Conservation (phyloP, 2,888 invertebrate species). For the Ferrisia virgata region DNA sequence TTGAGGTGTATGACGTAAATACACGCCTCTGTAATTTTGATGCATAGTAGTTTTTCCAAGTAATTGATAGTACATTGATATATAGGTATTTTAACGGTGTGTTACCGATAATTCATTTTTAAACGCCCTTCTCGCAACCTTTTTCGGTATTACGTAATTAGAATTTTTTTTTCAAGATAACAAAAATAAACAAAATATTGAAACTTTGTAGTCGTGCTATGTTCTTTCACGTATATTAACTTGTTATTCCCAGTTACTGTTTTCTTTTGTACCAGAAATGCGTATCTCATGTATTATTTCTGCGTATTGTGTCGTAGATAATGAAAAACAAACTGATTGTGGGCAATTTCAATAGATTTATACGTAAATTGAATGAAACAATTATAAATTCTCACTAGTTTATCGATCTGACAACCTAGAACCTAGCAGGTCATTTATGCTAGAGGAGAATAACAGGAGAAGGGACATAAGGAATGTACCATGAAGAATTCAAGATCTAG, state of each 20-base stretch:
- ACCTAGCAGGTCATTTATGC: no score
- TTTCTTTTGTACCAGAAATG: background rate
- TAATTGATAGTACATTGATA: background rate
- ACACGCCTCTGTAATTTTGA: background rate
- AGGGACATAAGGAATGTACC: no score
- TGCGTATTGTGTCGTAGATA: background rate
- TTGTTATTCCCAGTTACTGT: background rate
- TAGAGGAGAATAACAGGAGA: no score
- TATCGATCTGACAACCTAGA: no score
- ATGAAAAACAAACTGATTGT: background rate
- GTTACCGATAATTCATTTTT: background rate
- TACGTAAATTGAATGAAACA: background rate
- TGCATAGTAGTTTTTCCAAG: background rate
- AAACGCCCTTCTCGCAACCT: background rate
- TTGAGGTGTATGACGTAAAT: background rate
- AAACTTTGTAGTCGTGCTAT: background rate
- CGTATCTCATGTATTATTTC: background rate
- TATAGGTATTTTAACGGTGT: background rate
- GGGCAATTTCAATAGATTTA: background rate
- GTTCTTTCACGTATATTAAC: background rate
- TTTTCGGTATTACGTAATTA: background rate
- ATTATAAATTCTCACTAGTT: no score
- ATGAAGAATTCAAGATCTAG: no score
- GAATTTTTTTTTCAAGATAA: background rate
- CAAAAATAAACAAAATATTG: background rate